Percentiles rank a stretch among this genome's conserved stretches.
Conservation (phyloP, 2,797 vertebrate genomes). For the Falco biarmicus region DNA sequence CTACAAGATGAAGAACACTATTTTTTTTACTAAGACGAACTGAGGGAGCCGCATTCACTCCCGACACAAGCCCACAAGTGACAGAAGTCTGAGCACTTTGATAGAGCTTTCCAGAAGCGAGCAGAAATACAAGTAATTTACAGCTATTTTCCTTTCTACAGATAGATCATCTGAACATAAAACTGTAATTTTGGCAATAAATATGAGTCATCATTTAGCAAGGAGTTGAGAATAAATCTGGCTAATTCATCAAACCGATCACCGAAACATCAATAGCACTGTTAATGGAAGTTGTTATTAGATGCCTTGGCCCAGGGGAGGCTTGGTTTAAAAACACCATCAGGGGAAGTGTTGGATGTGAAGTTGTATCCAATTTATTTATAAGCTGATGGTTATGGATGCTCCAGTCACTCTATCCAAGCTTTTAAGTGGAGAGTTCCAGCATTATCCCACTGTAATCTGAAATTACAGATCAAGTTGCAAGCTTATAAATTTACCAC, state of each 20-base stretch:
- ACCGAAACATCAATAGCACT: not conserved
- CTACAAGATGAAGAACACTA: not conserved
- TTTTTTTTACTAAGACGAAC: not conserved
- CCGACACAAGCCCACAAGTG: not conserved
- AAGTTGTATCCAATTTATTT: not conserved
- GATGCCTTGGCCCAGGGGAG: not conserved
- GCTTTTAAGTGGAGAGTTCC: not conserved
- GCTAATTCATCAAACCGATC: not conserved
- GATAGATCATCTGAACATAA: conserved; percentile 21
- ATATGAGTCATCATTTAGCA: conserved; percentile 28
- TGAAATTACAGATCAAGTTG: not conserved
- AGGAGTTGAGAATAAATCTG: not conserved
- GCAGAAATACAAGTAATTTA: conserved; percentile 15
- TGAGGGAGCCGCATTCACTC: not conserved
- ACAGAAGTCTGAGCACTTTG: not conserved
- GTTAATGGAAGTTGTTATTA: conserved; percentile 45
- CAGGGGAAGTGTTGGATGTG: not conserved
- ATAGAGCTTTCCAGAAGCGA: not conserved
- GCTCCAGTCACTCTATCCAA: not conserved
- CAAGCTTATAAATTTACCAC: not conserved
- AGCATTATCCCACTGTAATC: not conserved
- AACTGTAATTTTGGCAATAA: conserved; percentile 25
- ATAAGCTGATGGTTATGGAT: not conserved
- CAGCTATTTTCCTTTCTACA: not conserved
- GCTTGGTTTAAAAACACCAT: not conserved